phyloP scores from a whole-genome alignment of 2,888 invertebrate genomes.

The Cephonodes hylas region DNA sequence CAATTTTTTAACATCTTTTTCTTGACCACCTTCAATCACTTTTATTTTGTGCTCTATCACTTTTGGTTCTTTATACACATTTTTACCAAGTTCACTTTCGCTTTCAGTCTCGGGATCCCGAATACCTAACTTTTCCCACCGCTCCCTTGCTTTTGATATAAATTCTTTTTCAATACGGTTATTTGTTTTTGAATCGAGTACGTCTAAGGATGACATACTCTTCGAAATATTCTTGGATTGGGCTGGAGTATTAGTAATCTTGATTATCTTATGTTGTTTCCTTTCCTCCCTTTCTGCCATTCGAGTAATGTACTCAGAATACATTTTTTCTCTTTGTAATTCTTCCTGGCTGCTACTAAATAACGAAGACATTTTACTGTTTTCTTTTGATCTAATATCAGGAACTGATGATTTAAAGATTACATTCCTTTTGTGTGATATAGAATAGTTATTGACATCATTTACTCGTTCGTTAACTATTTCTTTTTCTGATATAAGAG shows the following conservation, averaged over 20 bases:
- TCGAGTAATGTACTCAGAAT: slow-evolving; percentile 90
- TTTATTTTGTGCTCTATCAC: slow-evolving; percentile 78
- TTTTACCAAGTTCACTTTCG: slow-evolving; percentile 64
- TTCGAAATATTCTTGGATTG: slow-evolving; percentile 52
- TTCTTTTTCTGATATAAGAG: slow-evolving; percentile 64
- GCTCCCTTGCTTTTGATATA: slow-evolving; percentile 86
- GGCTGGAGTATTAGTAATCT: slow-evolving; percentile 83
- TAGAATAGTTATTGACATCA: slow-evolving; percentile 57
- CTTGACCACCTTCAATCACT: slow-evolving; percentile 84
- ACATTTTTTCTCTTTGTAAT: slow-evolving; percentile 89
- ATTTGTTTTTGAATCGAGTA: slow-evolving; percentile 64
- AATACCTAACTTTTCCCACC: slow-evolving; percentile 86
- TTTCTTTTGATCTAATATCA: slow-evolving; percentile 39
- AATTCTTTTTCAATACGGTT: slow-evolving; percentile 87
- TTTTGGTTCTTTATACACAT: slow-evolving; percentile 65
- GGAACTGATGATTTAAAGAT: slow-evolving; percentile 41
- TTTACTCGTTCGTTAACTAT: slow-evolving; percentile 36
- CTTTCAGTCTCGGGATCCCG: slow-evolving; percentile 84
- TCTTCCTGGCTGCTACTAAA: slow-evolving; percentile 86
- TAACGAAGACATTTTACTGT: slow-evolving; percentile 52
- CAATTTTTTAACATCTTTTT: slow-evolving; percentile 83
- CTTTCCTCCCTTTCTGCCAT: slow-evolving; percentile 89
- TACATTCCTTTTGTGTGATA: slow-evolving; percentile 72
- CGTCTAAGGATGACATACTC: slow-evolving; percentile 60
- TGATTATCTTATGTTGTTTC: slow-evolving; percentile 89